Conservation (phyloP, 2,888 invertebrate genomes). For the Papilio gigon region DNA sequence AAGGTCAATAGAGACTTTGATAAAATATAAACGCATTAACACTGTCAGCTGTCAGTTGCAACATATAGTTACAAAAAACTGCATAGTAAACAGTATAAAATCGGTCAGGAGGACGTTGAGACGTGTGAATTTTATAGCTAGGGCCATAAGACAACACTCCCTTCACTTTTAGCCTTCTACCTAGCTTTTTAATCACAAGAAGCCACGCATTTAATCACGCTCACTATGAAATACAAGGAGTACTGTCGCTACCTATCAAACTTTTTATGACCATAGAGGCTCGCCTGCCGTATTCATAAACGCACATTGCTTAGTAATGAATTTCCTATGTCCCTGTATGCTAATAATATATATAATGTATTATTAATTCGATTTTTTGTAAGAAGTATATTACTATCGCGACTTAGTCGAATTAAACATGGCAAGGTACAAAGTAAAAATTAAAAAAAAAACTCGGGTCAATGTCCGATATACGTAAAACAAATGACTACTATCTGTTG, state of each 20-base stretch:
- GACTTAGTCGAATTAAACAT: no score
- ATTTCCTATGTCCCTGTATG: not conserved
- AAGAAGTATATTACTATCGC: not conserved
- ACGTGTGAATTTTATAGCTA: slow-evolving; percentile 11
- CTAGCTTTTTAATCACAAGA: not conserved
- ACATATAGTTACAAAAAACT: slow-evolving; percentile 11
- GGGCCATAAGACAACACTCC: slow-evolving; percentile 23
- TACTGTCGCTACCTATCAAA: not conserved
- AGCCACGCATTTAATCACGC: not conserved
- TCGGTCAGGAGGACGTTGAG: slow-evolving; percentile 15
- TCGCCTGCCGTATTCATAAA: not conserved
- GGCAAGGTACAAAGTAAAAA: no score
- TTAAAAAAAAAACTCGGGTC: no score
- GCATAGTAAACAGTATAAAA: slow-evolving; percentile 3
- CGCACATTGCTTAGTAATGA: not conserved
- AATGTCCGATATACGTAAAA: no score
- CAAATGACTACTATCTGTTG: no score
- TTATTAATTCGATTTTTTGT: not conserved
- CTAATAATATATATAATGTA: not conserved
- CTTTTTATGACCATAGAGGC: not conserved
- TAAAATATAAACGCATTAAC: not conserved
- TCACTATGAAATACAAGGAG: not conserved
- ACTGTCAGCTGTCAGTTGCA: not conserved
- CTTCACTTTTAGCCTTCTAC: slow-evolving; percentile 37
- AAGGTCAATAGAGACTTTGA: not conserved